These are phyloP conservation scores for Hydra vulgaris DNA, from an alignment of 30 jellyfish, hydroid and myxozoan species.

Conservation along the genomic window DNA sequence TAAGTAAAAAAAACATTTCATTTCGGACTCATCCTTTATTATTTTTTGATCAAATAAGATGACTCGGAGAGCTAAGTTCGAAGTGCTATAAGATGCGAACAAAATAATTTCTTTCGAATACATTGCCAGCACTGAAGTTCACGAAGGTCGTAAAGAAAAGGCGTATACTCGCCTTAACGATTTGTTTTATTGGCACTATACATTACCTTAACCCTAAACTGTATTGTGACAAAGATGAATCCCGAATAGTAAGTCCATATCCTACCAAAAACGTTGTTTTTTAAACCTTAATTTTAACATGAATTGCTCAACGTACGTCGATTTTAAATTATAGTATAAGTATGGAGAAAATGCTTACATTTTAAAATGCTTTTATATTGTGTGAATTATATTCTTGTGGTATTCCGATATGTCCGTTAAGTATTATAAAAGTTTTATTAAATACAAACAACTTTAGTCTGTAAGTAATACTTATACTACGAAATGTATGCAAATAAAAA, in stretches of 20 bases:
- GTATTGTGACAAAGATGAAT: constrained; percentile 39
- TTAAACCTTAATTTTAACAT: not conserved
- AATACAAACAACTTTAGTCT: no score
- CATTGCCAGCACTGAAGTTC: constrained; percentile 17
- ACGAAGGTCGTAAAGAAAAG: constrained; percentile 17
- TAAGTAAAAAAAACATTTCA: not conserved
- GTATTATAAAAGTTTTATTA: no score
- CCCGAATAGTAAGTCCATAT: constrained; percentile 85
- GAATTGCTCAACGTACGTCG: not conserved
- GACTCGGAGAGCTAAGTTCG: not conserved
- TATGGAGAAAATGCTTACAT: not conserved
- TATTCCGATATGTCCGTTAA: no score
- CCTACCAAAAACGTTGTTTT: not conserved
- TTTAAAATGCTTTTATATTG: no score
- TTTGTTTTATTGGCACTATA: not conserved
- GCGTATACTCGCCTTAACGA: constrained; percentile 31
- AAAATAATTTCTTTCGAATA: constrained; percentile 17
- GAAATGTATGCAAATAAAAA: no score
- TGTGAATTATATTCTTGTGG: no score
- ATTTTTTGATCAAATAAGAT: not conserved
- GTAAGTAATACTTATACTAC: no score
- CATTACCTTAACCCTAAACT: not conserved
- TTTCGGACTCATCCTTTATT: not conserved
- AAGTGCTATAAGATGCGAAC: not conserved
- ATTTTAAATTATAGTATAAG: not conserved